Evolutionary conservation across 2,888 invertebrate species (phyloP), one percentile per base, ranked within the genome.

Genomic region (Incurvaria masculella): DNA sequence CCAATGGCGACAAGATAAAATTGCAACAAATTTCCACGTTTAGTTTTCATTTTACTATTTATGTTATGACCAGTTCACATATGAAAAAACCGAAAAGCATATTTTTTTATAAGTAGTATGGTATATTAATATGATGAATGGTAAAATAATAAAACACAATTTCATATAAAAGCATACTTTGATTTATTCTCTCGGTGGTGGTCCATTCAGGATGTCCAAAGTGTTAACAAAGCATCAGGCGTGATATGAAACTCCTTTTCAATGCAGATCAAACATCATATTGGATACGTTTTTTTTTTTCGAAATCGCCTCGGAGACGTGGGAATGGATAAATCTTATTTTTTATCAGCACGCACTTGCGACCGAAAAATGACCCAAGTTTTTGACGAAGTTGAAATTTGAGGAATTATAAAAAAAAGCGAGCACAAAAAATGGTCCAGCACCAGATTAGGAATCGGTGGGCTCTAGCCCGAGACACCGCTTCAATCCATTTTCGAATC

Each of bases 351-450:
- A 33, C 3, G 33, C 33, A 11, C 33, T 45, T 42, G 47, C 43
- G 48, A 51, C 48, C 51, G 49, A 47, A 51, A 56, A 54, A 52
- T 57, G 56, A 57, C 55, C 57, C 51, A 46, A 21, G 52, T n/a
- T 50, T 52, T 55, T 53, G 52, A 56, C 50, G 44, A 53, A 55
- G 21, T 51, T 42, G 19, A 45, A 41, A 49, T 38, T 40, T 39
- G 47, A 44, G 43, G 46, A 33, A 44, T 41, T n/a, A 44, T 27
- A 54, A 53, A n/a, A 54, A 54, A 51, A 38, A 27, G 48, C 2
- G 42, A 47, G n/a, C n/a, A n/a, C 53, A 57, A 57, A 56, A 57
- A 55, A 42, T 41, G 47, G 41, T 46, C 44, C 41, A 18, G 20
- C 21, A 44, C 46, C 46, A 49, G 51, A 40, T 51, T 19, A 14